Evolutionary conservation across 2,113 vertebrate genomes (phyloP), one percentile per base, ranked within the genome.

Genomic region (Python bivittatus): DNA sequence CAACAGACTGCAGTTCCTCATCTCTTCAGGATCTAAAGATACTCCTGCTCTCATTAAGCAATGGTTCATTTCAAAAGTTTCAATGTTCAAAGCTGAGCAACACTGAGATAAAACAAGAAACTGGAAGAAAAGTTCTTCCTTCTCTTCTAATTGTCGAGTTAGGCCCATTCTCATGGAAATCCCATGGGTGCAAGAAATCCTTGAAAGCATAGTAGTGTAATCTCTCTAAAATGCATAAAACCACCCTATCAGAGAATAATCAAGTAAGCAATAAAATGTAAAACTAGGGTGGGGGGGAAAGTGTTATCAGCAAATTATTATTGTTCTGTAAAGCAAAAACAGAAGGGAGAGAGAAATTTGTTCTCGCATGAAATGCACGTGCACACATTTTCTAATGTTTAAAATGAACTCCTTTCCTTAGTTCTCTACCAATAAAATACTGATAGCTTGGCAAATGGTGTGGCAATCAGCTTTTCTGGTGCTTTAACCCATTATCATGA

Each of bases 401-500:
- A 87, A 53, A 92, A 42, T 27, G 0, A 86, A 25, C 64, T 68
- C 6, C 48, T 85, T 85, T 52, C 84, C 38, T 60, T 33, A 60
- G 58, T 23, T 56, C 72, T 38, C 33, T 17, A 4, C 72, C 53
- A 92, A 48, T n/a, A 0, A 86, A 25, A 90, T 52, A n/a, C 7
- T 22, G 29, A 38, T 87, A 33, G 1, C 2, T 91, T 90, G 6
- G 79, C 25, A 93, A 6, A 9, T 89, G 60, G 27, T 58, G 0
- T 79, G 89, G 68, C 84, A 9, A 23, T 54, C 61, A 58, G n/a
- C 22, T 90, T 42, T 92, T 93, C 68, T 92, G 88, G 88, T 33
- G 88, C 20, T 84, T 90, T 84, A 48, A n/a, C 12, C 88, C 60
- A n/a, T 53, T 6, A 10, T 54, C 25, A 60, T 88, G 53, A 79